Conservation (phyloP, 2,888 invertebrate genomes). For the Meloe dianella region DNA sequence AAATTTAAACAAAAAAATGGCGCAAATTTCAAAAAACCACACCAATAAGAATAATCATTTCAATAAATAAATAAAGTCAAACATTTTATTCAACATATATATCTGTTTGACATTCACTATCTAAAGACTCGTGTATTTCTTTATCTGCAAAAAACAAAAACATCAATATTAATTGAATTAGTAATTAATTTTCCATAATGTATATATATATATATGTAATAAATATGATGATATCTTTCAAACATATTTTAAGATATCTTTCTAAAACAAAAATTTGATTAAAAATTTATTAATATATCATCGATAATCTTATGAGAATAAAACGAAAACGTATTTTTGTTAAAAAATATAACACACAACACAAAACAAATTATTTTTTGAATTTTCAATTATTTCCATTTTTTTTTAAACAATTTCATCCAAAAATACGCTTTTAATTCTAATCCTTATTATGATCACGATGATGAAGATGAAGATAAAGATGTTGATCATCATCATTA, state of each 20-base stretch:
- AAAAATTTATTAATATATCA: no score
- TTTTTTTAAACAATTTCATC: neutral
- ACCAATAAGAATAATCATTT: no score
- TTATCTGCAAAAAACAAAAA: no score
- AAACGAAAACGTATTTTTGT: no score
- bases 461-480: no score
- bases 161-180: conserved; percentile 33
- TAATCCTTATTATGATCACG: no score
- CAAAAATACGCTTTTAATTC: conserved; percentile 3
- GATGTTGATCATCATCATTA: no score
- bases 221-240: conserved; percentile 47
- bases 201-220: conserved; percentile 34
- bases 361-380: conserved; percentile 15
- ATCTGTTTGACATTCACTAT: conserved; percentile 46
- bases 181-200: conserved; percentile 14
- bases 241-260: conserved; percentile 53
- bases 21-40: no score
- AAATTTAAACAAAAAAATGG: no score
- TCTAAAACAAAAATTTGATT: no score
- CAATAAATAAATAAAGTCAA: conserved; percentile 35
- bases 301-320: no score
- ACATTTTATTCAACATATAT: conserved; percentile 44
- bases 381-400: conserved; percentile 26
- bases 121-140: no score
- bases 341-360: conserved; percentile 18